Evolutionary conservation across 2,797 vertebrate species (phyloP), one percentile per base, ranked within the genome.

Genomic region (Artibeus jamaicensis): DNA sequence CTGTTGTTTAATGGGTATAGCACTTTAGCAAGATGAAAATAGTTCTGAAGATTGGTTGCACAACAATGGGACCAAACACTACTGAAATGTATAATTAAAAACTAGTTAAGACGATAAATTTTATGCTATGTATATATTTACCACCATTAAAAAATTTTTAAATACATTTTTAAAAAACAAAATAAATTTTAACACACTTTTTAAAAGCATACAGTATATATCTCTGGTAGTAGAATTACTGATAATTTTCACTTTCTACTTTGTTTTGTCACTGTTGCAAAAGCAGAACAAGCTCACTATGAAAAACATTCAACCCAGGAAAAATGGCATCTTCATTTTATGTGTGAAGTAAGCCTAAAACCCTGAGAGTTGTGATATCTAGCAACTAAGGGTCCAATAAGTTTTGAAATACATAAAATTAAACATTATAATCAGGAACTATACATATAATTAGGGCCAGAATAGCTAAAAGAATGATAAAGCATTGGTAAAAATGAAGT

Each of bases 321-420:
- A 50, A 65, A 86, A 34, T 34, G 9, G 6, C 6, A 73, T 50
- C 71, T 87, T 71, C 15, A 89, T 42, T 76, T 67, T 70, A 83
- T 39, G 46, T 16, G 22, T 46, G 22, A 71, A 85, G 5, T 74
- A 83, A 94, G 21, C 10, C 73, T 67, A 90, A 62, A 88, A 92
- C 19, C 15, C 37, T 46, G 46, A 82, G 91, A 91, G 12, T 55
- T 83, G 11, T 59, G 29, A 91, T 89, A 89, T 65, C 46, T 77
- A 91, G 16, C 29, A 77, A 37, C 62, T 73, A 73, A 96, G 37
- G 15, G 9, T 37, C 39, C 14, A 46, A 46, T 46, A 62, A 50
- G 46, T 48, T 3, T 71, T 86, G 7, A 97, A 71, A 95, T 81
- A 86, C 34, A 84, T 77, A 91, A 87, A 32, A 82, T n/a, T 67